These are phyloP conservation scores for Eupithecia insigniata DNA, from an alignment of 2,888 invertebrate genomes.

Conservation along the genomic window DNA sequence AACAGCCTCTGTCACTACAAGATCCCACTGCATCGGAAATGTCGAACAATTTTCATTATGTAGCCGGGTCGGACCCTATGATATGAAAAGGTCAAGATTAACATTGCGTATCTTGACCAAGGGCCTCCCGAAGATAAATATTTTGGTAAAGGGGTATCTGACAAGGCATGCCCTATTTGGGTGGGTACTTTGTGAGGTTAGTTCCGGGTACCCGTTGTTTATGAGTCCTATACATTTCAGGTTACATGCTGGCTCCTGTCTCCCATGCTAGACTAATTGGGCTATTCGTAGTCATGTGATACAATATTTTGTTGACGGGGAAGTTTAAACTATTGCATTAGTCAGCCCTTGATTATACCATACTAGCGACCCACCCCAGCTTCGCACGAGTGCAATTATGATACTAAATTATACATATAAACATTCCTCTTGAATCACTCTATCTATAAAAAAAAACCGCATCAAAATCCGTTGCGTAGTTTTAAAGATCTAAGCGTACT, in stretches of 20 bases:
- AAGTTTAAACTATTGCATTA: neutral
- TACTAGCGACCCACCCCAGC: too few species aligned
- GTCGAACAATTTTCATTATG: constrained; percentile 4
- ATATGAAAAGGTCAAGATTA: constrained; percentile 56
- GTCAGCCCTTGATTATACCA: neutral
- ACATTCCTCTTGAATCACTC: too few species aligned
- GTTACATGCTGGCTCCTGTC: neutral
- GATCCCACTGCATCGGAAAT: neutral
- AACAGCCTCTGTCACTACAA: constrained; percentile 14
- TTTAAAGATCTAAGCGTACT: too few species aligned
- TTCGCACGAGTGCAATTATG: too few species aligned
- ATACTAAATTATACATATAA: too few species aligned
- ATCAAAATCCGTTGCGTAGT: too few species aligned
- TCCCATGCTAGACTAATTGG: too few species aligned
- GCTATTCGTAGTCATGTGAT: neutral
- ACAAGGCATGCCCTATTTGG: neutral
- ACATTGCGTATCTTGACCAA: neutral
- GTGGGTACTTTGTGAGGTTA: neutral
- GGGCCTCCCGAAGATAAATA: constrained; percentile 1
- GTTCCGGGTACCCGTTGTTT: neutral
- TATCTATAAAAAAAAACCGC: too few species aligned
- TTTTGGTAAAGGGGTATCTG: constrained; percentile 6
- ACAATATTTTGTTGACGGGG: neutral
- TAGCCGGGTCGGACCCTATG: neutral
- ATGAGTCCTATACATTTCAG: neutral